Percentiles rank a stretch among this genome's conserved stretches.
Evolutionary conservation across 2,113 vertebrate genomes (phyloP).

Genomic region (Daubentonia madagascariensis): DNA sequence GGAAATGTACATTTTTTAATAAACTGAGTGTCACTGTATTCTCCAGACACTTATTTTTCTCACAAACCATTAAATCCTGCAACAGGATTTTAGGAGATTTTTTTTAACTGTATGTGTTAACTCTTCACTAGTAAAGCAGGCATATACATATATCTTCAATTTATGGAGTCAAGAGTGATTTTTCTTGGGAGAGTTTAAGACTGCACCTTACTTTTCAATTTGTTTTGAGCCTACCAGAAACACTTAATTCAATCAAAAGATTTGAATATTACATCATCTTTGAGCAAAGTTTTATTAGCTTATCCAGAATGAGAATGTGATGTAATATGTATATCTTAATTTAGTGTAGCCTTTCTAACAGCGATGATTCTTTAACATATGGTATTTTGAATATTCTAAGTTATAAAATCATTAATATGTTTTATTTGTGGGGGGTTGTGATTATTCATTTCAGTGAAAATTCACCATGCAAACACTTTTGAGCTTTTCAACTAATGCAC

Average conservation of each 20-base stretch:
- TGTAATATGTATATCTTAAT: background rate
- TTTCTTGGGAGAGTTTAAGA: background rate
- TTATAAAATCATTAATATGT: background rate
- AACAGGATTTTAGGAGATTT: constrained; percentile 18
- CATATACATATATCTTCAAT: background rate
- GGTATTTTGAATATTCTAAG: background rate
- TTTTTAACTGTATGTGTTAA: background rate
- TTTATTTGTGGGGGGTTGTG: background rate
- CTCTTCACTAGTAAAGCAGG: background rate
- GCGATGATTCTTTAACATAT: background rate
- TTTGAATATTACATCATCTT: background rate
- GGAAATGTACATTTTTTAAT: background rate
- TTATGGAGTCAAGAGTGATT: background rate
- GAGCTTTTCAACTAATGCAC: background rate
- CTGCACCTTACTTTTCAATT: background rate
- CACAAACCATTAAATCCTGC: background rate
- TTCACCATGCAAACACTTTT: background rate
- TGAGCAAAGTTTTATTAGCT: background rate
- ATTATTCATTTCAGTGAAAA: constrained; percentile 2
- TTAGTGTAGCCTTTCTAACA: constrained; percentile 8
- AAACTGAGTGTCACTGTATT: background rate
- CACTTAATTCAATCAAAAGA: background rate
- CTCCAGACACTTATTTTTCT: background rate
- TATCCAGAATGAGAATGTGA: background rate
- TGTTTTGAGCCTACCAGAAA: constrained; percentile 37